A percentile compares a stretch with the other conserved stretches of the same genome.
Conservation (phyloP, 2,888 invertebrate species). For the Drosophila mulleri region DNA sequence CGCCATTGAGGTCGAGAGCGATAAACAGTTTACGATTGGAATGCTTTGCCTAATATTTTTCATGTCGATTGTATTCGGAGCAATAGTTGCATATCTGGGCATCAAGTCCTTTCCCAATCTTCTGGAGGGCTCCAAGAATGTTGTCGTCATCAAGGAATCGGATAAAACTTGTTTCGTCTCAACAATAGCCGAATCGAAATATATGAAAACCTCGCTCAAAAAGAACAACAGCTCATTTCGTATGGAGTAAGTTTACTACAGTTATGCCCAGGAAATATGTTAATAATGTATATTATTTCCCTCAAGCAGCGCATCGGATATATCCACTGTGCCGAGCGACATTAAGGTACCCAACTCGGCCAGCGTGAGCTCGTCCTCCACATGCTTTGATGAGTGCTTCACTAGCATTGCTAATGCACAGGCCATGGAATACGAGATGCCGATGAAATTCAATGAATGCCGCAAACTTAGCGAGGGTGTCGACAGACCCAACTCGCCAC, state of each 20-base stretch:
- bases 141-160: slow-evolving; percentile 75
- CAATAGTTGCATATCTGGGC: slow-evolving; percentile 74
- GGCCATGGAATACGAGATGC: slow-evolving; percentile 68
- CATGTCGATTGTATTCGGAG: slow-evolving; percentile 72
- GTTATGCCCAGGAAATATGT: not conserved
- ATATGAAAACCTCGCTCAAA: slow-evolving; percentile 32
- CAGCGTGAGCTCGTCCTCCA: slow-evolving; percentile 45
- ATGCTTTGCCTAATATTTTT: slow-evolving; percentile 77
- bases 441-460: slow-evolving; percentile 53
- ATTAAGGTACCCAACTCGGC: slow-evolving; percentile 42
- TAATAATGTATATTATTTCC: not conserved
- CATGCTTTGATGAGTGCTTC: slow-evolving; percentile 59
- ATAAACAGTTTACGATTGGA: slow-evolving; percentile 77
- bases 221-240: slow-evolving; percentile 18
- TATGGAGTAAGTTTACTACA: slow-evolving; percentile 11
- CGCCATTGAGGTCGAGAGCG: slow-evolving; percentile 62
- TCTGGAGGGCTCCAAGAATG: slow-evolving; percentile 80
- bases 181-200: slow-evolving; percentile 71
- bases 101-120: slow-evolving; percentile 79
- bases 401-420: slow-evolving; percentile 12
- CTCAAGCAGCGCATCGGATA: slow-evolving; percentile 34
- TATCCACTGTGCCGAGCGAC: slow-evolving; percentile 3
- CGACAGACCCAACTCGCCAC: slow-evolving; percentile 72
- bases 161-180: slow-evolving; percentile 69
- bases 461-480: slow-evolving; percentile 55